Percentiles rank a stretch among this genome's conserved stretches.
phyloP scores from a whole-genome alignment of 2,113 vertebrate genomes.

The Tenebrosternarchus preto region DNA sequence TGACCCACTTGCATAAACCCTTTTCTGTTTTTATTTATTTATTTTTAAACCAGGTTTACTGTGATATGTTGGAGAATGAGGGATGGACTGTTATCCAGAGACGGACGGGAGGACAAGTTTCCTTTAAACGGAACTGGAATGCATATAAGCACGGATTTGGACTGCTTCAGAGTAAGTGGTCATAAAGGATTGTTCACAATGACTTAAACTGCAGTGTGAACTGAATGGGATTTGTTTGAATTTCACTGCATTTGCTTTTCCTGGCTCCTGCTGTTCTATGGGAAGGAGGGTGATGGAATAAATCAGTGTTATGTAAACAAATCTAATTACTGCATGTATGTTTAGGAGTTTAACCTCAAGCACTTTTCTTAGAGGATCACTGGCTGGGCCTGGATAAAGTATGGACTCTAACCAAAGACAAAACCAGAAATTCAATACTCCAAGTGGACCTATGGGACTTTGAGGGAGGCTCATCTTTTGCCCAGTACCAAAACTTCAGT shows the following conservation, averaged over 20 bases:
- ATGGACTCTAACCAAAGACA: constrained; percentile 53
- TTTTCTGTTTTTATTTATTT: not conserved
- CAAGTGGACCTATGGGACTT: constrained; percentile 71
- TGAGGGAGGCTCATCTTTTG: constrained; percentile 53
- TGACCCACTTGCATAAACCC: not conserved
- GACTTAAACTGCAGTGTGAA: no score
- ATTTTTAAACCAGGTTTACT: constrained; percentile 66
- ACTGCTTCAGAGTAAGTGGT: constrained; percentile 48
- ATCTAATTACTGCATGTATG: not conserved
- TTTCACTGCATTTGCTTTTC: not conserved
- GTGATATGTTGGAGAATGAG: constrained; percentile 67
- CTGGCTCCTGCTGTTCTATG: not conserved
- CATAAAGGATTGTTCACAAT: not conserved
- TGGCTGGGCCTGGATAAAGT: constrained; percentile 70
- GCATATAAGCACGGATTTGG: constrained; percentile 68
- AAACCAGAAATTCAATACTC: constrained; percentile 50
- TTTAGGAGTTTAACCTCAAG: no score
- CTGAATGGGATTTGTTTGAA: no score
- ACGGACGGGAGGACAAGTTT: constrained; percentile 52
- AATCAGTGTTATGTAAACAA: not conserved
- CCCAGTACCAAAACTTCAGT: constrained; percentile 64
- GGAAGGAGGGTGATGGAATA: not conserved
- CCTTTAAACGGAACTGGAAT: constrained; percentile 62
- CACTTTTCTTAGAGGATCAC: constrained; percentile 62
- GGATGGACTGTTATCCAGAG: constrained; percentile 75